Percentiles rank a stretch among this genome's conserved stretches.
Conservation (phyloP, 2,113 vertebrate genomes). For the Odocoileus virginianus region DNA sequence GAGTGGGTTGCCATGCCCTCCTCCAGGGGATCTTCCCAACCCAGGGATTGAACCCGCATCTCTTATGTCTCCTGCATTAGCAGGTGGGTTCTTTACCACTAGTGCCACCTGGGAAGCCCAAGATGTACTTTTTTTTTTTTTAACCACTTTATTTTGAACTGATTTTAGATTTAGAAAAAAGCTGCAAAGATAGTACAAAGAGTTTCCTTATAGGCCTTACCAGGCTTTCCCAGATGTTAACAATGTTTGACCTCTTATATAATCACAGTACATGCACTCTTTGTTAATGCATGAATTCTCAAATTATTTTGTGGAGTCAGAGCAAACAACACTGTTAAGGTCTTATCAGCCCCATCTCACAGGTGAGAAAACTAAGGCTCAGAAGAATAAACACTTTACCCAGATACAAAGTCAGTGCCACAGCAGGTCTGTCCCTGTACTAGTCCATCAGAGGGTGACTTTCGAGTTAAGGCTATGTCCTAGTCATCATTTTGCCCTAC, state of each 20-base stretch:
- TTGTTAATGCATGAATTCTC: background rate
- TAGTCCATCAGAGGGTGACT: background rate
- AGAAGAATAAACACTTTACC: background rate
- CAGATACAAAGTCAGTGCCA: rapidly evolving
- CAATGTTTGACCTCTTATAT: background rate
- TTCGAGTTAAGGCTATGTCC: background rate
- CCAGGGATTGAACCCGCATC: background rate
- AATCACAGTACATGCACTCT: background rate
- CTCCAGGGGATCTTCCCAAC: background rate
- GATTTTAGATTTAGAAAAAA: conserved; percentile 8
- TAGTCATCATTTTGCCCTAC: background rate
- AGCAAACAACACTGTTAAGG: background rate
- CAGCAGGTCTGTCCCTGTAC: rapidly evolving
- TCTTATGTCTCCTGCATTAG: background rate
- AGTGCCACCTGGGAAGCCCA: background rate
- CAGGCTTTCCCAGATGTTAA: background rate
- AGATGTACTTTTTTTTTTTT: background rate
- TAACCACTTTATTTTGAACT: background rate
- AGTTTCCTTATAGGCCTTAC: background rate
- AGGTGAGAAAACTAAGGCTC: background rate
- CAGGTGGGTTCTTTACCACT: background rate
- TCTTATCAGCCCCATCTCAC: background rate
- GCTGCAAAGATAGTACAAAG: background rate
- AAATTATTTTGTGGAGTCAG: background rate
- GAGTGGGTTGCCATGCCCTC: background rate